These are phyloP conservation scores for Mormyrops boulengeri DNA, from an alignment of 2,797 vertebrate genomes.

Conservation along the genomic window DNA sequence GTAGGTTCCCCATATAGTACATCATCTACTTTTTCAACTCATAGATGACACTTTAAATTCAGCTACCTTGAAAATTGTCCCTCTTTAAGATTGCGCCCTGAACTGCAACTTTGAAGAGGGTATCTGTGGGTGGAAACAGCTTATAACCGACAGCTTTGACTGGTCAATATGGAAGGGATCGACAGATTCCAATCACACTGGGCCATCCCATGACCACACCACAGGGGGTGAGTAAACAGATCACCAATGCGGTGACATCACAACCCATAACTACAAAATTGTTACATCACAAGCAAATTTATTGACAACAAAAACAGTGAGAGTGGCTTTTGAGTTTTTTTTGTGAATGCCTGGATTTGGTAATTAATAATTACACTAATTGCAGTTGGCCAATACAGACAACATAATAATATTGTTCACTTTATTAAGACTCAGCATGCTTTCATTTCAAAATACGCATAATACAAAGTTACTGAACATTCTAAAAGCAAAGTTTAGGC, in stretches of 20 bases:
- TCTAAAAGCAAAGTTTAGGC: not conserved
- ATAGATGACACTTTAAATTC: not conserved
- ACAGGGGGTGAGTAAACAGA: conserved; percentile 57
- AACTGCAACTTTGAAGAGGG: conserved; percentile 64
- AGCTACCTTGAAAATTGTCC: conserved; percentile 20
- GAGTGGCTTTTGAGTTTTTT: not conserved
- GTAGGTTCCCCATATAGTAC: conserved; percentile 46
- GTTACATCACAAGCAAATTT: not conserved
- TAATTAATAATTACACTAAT: not conserved
- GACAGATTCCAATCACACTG: conserved; percentile 57
- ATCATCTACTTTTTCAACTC: not conserved
- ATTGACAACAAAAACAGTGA: not conserved
- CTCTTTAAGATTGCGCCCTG: conserved; percentile 54
- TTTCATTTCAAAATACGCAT: not conserved
- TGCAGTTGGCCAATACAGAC: not conserved
- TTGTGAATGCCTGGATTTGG: not conserved
- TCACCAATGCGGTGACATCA: not conserved
- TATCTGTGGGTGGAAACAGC: conserved; percentile 67
- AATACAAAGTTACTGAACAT: not conserved
- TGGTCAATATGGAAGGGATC: conserved; percentile 61
- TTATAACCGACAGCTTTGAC: conserved; percentile 63
- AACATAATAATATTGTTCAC: not conserved
- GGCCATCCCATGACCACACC: conserved; percentile 72
- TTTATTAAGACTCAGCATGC: not conserved
- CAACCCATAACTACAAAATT: not conserved